Evolutionary conservation across 2,888 invertebrate species (phyloP), one percentile per base, ranked within the genome.

Genomic region (Athripsodes cinereus): DNA sequence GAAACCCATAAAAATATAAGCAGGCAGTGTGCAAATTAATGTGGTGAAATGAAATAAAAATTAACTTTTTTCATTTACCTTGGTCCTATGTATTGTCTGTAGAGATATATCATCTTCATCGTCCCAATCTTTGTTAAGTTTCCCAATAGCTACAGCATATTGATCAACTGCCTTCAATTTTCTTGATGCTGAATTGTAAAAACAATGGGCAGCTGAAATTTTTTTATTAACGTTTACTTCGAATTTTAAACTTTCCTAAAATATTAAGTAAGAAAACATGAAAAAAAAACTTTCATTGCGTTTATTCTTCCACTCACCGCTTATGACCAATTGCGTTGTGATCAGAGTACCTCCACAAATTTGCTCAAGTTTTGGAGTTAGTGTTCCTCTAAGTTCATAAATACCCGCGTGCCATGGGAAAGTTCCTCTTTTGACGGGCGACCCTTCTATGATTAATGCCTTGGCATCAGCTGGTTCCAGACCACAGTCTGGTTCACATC

Each of bases 261-360:
- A n/a, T n/a, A n/a, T n/a, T n/a, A n/a, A n/a, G n/a, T n/a, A n/a
- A n/a, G n/a, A n/a, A n/a, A n/a, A n/a, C n/a, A n/a, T n/a, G n/a
- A n/a, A n/a, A n/a, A n/a, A n/a, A n/a, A n/a, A n/a, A n/a, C 11
- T 11, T 31, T 11, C 31, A 31, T 31, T 31, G 31, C 31, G 31
- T 11, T 31, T 11, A 11, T n/a, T 40, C 13, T 3, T 8, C 16
- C 5, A 40, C 16, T 40, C 3, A 53, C 53, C 53, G 18, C 34
- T 34, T 5, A 53, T n/a, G 19, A 53, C 19, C 11, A 53, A n/a
- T 19, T 35, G 34, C 10, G 31, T 35, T 18, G 21, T 35, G 3
- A 53, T 16, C n/a, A 53, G 13, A 2, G 34, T 53, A 8, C 53
- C 53, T 34, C 53, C 53, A 40, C 53, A 53, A 8, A 53, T 35